These are phyloP conservation scores for Rhabdomys dilectus DNA, from an alignment of 2,113 vertebrate species.

Conservation along the genomic window DNA sequence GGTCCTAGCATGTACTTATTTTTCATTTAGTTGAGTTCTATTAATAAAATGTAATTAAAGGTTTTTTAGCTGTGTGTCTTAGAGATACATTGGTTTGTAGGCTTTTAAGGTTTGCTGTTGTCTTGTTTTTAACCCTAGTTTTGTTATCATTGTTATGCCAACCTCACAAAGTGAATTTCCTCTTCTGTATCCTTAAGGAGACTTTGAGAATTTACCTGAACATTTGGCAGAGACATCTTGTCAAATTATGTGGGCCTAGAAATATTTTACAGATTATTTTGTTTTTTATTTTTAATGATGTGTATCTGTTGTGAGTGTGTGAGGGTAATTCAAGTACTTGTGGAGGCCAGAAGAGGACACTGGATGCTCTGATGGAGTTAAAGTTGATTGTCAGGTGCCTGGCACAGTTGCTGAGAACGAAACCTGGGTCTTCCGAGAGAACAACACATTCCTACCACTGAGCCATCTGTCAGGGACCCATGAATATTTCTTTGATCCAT, in stretches of 20 bases:
- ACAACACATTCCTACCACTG: neutral
- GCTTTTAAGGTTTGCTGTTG: neutral
- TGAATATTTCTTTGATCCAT: too few species aligned
- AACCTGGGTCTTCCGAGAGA: neutral
- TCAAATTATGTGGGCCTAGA: neutral
- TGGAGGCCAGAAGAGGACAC: neutral
- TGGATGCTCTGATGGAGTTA: neutral
- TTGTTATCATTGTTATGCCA: neutral
- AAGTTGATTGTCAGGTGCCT: neutral
- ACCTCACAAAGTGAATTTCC: neutral
- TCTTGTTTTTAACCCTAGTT: neutral
- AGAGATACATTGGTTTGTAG: neutral
- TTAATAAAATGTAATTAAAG: neutral
- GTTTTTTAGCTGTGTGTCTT: neutral
- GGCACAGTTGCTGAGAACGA: neutral
- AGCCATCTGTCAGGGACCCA: neutral
- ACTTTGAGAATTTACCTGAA: slow-evolving; percentile 26
- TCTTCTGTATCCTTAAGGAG: slow-evolving; percentile 20
- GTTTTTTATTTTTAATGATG: neutral
- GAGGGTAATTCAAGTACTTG: neutral
- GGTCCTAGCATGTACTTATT: neutral
- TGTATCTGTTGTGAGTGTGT: neutral
- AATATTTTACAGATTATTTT: neutral
- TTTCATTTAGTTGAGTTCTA: neutral
- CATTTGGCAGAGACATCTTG: neutral